Evolutionary conservation across 2,888 invertebrate species (phyloP).

Genomic region (Silvanus unidentatus): DNA sequence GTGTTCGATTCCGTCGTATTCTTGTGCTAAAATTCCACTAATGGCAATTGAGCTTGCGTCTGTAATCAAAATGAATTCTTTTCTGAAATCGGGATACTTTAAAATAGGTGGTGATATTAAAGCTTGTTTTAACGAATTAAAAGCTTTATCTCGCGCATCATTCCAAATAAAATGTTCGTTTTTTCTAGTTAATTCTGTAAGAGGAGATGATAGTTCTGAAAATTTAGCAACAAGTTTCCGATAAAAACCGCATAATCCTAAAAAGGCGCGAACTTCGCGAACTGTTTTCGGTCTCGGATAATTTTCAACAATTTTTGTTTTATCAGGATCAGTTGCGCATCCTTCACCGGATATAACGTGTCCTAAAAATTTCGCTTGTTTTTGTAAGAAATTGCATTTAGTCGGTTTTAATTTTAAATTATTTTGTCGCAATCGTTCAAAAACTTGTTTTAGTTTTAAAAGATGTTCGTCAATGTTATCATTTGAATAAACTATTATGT

Average conservation of each 20-base stretch:
- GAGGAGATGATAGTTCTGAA: slow-evolving; percentile 2
- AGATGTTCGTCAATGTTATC: slow-evolving; percentile 6
- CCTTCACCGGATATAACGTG: slow-evolving; percentile 6
- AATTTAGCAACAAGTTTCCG: slow-evolving; percentile 2
- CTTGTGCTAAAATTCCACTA: slow-evolving; percentile 1
- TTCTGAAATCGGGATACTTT: slow-evolving; percentile 10
- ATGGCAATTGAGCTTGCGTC: slow-evolving; percentile 6
- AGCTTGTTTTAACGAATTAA: slow-evolving; percentile 16
- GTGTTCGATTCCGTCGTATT: not conserved
- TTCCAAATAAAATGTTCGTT: slow-evolving; percentile 2
- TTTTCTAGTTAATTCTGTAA: slow-evolving; percentile 1
- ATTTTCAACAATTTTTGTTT: not conserved
- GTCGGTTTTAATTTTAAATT: slow-evolving; percentile 4
- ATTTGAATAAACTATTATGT: slow-evolving; percentile 19
- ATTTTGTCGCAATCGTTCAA: not conserved
- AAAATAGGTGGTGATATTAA: slow-evolving; percentile 10
- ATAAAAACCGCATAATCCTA: slow-evolving; percentile 2
- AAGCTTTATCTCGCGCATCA: slow-evolving; percentile 3
- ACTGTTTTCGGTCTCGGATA: slow-evolving; percentile 3
- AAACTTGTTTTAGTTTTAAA: not conserved
- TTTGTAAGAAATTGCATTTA: slow-evolving; percentile 4
- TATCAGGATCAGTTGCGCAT: slow-evolving; percentile 6
- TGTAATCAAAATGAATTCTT: slow-evolving; percentile 8
- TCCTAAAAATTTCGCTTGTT: slow-evolving; percentile 5
- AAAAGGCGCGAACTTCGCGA: slow-evolving; percentile 1